Evolutionary conservation across 2,888 invertebrate genomes (phyloP).

Genomic region (Agrochola circellaris): DNA sequence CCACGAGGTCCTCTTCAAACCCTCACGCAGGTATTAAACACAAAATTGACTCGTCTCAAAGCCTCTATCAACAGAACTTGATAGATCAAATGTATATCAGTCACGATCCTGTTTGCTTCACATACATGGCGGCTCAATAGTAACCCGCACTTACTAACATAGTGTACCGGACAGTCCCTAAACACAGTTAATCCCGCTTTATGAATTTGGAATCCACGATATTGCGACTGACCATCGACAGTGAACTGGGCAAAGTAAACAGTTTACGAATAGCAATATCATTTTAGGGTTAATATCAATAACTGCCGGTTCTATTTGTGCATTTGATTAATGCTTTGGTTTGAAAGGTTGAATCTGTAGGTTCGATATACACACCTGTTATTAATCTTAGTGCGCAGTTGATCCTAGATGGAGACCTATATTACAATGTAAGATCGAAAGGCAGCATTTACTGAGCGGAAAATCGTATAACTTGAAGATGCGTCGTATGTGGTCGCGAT

Average conservation of each 20-base stretch:
- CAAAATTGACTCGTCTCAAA: neutral
- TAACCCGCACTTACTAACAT: constrained; percentile 31
- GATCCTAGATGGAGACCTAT: neutral
- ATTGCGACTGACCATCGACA: constrained; percentile 69
- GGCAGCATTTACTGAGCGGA: too few species aligned
- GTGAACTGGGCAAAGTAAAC: constrained; percentile 54
- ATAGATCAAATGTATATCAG: constrained; percentile 36
- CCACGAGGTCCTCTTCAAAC: too few species aligned
- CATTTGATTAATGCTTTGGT: constrained; percentile 14
- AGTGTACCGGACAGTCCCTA: constrained; percentile 39
- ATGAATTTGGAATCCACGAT: constrained; percentile 68
- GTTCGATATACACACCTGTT: too few species aligned
- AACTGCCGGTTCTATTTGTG: constrained; percentile 29
- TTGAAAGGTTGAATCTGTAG: neutral
- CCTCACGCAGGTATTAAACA: too few species aligned
- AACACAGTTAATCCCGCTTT: constrained; percentile 70
- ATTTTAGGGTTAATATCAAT: constrained; percentile 49
- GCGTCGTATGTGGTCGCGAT: too few species aligned
- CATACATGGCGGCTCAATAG: constrained; percentile 33
- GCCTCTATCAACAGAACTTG: constrained; percentile 27
- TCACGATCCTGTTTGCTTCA: constrained; percentile 31
- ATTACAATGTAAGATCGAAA: neutral
- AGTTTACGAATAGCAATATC: constrained; percentile 49
- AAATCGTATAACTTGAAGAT: too few species aligned
- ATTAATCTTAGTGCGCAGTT: neutral